A percentile compares a stretch with the other conserved stretches of the same genome.
These are phyloP conservation scores for Spodoptera frugiperda DNA, from an alignment of 1,140 invertebrate genomes.

Conservation along the genomic window DNA sequence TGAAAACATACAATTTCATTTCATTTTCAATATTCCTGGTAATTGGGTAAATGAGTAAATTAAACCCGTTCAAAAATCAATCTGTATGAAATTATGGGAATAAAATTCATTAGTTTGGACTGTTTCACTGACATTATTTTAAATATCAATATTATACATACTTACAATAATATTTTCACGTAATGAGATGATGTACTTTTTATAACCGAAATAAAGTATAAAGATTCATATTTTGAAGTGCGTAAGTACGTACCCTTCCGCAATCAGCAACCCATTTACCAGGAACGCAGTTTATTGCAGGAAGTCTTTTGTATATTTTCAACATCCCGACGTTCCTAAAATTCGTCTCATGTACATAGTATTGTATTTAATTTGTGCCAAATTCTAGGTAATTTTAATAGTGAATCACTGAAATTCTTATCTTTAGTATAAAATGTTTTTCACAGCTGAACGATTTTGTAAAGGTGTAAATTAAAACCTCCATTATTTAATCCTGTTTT, in stretches of 20 bases:
- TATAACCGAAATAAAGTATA: too few species aligned
- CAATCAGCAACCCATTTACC: not conserved
- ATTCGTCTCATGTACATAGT: slow-evolving; percentile 33
- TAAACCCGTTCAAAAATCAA: too few species aligned
- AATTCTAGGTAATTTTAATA: slow-evolving; percentile 30
- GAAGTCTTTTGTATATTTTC: not conserved
- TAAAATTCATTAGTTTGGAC: too few species aligned
- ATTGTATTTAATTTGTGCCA: slow-evolving; percentile 31
- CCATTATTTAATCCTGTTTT: not conserved
- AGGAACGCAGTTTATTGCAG: not conserved
- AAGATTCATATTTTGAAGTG: too few species aligned
- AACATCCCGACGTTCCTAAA: slow-evolving; percentile 19
- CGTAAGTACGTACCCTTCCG: not conserved
- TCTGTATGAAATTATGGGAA: too few species aligned
- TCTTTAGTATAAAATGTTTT: slow-evolving; percentile 22
- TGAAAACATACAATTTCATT: too few species aligned
- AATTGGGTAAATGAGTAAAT: too few species aligned
- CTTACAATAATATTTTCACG: too few species aligned
- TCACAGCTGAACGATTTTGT: slow-evolving; percentile 15
- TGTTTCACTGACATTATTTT: too few species aligned
- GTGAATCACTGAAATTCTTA: slow-evolving; percentile 26
- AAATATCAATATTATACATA: too few species aligned
- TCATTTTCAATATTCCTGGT: too few species aligned
- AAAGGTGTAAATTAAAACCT: not conserved
- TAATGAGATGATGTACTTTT: too few species aligned